phyloP scores from a whole-genome alignment of 2,888 invertebrate species.

The Dusona sp. region DNA sequence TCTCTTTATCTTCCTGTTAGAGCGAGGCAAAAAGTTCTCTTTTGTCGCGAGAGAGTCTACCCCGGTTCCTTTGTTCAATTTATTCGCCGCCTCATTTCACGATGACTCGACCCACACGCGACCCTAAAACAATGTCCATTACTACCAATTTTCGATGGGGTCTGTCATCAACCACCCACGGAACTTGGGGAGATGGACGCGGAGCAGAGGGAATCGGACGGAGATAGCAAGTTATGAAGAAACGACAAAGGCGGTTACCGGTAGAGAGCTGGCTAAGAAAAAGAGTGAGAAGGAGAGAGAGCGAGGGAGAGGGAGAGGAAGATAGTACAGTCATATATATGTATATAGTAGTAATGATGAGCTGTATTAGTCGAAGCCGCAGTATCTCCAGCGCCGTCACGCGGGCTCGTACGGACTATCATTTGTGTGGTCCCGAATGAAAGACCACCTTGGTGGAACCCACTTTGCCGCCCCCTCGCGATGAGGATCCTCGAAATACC shows the following conservation, averaged over 20 bases:
- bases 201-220: constrained; percentile 23
- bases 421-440: constrained; percentile 80
- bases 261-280: neutral
- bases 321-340: constrained; percentile 14
- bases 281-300: neutral
- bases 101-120: constrained; percentile 75
- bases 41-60: constrained; percentile 18
- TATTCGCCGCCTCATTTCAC: constrained; percentile 69
- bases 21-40: constrained; percentile 59
- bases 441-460: constrained; percentile 81
- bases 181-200: constrained; percentile 55
- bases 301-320: constrained; percentile 15
- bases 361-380: constrained; percentile 38
- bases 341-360: constrained; percentile 33
- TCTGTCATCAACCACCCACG: constrained; percentile 78
- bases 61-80: constrained; percentile 67
- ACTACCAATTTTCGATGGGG: constrained; percentile 78
- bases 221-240: constrained; percentile 26
- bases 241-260: constrained; percentile 27
- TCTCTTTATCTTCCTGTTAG: constrained; percentile 47
- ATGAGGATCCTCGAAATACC: constrained; percentile 75
- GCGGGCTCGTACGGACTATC: constrained; percentile 75
- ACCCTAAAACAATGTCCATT: constrained; percentile 77
- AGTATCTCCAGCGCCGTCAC: constrained; percentile 55
- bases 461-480: constrained; percentile 77